Evolutionary conservation across 2,113 vertebrate genomes (phyloP).

Genomic region (Crotalus viridis): DNA sequence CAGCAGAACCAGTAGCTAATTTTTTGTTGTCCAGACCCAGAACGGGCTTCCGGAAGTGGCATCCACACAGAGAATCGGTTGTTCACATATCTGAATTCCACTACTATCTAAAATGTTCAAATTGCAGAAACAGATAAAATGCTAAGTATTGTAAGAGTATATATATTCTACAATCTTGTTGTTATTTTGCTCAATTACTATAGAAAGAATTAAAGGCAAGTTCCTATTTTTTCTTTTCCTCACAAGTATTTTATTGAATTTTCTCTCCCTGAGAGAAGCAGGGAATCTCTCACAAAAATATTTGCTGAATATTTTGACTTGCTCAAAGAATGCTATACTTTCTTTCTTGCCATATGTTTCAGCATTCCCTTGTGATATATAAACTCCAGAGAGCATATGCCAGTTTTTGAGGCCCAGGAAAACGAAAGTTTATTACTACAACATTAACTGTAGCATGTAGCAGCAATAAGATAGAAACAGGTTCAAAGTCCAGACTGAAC

Average conservation of each 20-base stretch:
- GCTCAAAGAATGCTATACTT: neutral
- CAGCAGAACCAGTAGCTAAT: too few species aligned
- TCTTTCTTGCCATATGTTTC: slow-evolving; percentile 4
- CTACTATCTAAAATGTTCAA: neutral
- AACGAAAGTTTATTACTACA: neutral
- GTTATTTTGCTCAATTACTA: slow-evolving; percentile 11
- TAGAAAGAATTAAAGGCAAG: slow-evolving; percentile 21
- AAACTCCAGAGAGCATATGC: neutral
- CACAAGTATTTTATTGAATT: neutral
- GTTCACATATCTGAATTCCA: too few species aligned
- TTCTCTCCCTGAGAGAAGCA: rapidly evolving
- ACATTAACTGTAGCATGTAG: neutral
- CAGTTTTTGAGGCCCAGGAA: neutral
- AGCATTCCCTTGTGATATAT: neutral
- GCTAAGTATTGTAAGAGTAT: neutral
- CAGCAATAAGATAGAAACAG: slow-evolving; percentile 4
- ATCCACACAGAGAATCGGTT: too few species aligned
- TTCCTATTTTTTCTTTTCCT: neutral
- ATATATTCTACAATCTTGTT: slow-evolving; percentile 15
- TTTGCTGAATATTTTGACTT: slow-evolving; percentile 4
- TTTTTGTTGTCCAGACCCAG: too few species aligned
- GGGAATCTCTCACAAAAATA: neutral
- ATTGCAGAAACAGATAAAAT: neutral
- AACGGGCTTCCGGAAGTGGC: too few species aligned
- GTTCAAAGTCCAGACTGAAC: neutral